These are phyloP conservation scores for Leptinotarsa texana DNA, from an alignment of 1,140 invertebrate species.

Conservation along the genomic window DNA sequence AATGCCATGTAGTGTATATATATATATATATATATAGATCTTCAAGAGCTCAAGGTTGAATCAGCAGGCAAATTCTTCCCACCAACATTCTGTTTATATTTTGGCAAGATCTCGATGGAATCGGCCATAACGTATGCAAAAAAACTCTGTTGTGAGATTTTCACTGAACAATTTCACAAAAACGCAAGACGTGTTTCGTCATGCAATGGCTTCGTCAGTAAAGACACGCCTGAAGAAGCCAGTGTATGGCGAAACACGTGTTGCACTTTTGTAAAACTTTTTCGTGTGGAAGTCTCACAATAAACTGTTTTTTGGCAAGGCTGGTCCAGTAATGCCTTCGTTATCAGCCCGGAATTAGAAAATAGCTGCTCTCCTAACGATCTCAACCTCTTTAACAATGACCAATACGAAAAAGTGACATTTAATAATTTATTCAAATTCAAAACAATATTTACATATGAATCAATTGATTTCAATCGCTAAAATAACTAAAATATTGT, in stretches of 20 bases:
- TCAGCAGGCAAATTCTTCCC: neutral
- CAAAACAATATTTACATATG: conserved; percentile 38
- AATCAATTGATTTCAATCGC: conserved; percentile 23
- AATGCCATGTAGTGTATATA: neutral
- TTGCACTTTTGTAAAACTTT: neutral
- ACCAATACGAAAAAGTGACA: neutral
- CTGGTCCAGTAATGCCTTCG: neutral
- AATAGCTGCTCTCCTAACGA: no score
- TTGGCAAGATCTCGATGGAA: neutral
- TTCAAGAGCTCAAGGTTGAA: neutral
- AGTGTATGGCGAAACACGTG: neutral
- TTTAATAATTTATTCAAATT: conserved; percentile 13
- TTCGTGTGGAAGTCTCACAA: neutral
- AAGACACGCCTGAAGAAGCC: no score
- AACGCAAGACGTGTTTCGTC: no score
- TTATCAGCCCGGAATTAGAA: neutral
- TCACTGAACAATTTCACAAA: no score
- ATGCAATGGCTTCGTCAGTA: no score
- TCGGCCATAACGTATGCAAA: no score
- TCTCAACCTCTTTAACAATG: no score
- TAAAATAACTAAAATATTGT: conserved; percentile 19
- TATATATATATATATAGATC: no score
- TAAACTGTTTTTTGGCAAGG: neutral
- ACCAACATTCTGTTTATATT: neutral
- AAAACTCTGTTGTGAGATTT: neutral